Evolutionary conservation across 2,888 invertebrate species (phyloP).

Genomic region (Parnassius glacialis): DNA sequence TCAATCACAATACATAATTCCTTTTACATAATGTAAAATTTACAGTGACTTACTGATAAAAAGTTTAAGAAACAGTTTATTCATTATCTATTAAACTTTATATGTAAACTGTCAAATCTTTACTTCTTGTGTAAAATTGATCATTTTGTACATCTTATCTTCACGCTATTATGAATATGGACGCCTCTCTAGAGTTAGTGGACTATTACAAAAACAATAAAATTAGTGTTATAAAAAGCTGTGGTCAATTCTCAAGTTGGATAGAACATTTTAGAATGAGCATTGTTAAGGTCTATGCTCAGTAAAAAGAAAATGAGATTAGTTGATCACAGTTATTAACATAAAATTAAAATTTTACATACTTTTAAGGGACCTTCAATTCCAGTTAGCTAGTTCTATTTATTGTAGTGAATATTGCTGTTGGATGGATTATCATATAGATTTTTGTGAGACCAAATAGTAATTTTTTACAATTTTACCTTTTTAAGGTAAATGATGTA

Average conservation of each 20-base stretch:
- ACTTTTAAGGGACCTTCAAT: conserved; percentile 81
- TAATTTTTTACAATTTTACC: conserved; percentile 73
- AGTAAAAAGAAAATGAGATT: conserved; percentile 41
- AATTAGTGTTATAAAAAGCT: conserved; percentile 72
- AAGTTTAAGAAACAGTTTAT: conserved; percentile 57
- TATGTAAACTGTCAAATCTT: conserved; percentile 54
- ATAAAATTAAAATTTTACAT: conserved; percentile 61
- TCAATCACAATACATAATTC: conserved; percentile 47
- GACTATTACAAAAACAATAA: conserved; percentile 72
- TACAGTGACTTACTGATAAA: conserved; percentile 57
- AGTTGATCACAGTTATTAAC: conserved; percentile 72
- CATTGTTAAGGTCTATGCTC: conserved; percentile 5
- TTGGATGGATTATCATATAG: conserved; percentile 66
- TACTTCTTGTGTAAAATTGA: conserved; percentile 70
- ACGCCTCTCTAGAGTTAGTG: conserved; percentile 79
- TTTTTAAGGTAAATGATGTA: conserved; percentile 65
- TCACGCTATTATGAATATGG: conserved; percentile 76
- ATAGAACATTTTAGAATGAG: conserved; percentile 25
- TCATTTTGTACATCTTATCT: conserved; percentile 73
- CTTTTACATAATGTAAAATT: conserved; percentile 61
- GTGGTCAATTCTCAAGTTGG: conserved; percentile 65
- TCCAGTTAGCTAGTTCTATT: conserved; percentile 80
- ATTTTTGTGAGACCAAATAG: conserved; percentile 76
- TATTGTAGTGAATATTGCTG: conserved; percentile 73
- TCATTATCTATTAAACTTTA: conserved; percentile 62